Base-by-base conservation (phyloP, 2,888 invertebrate species). In the Macropis europaea region DNA sequence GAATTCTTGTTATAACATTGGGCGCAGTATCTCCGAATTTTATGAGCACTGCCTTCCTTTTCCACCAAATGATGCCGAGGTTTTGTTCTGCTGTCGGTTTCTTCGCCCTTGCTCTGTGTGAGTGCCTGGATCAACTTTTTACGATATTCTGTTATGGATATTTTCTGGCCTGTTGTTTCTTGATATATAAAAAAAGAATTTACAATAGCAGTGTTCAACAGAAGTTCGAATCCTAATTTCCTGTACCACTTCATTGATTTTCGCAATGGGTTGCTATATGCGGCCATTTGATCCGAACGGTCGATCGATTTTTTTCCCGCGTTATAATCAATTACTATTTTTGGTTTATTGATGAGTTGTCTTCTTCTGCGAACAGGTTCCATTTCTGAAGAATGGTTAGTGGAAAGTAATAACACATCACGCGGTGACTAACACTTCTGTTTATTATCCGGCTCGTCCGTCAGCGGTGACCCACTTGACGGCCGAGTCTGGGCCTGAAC, bases 31-130 rank as follows among this genome's bases (percentile, higher is more conserved):
- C 28, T 63, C 40, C 47, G 19, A 54, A 34, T 36, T 48, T 64
- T 64, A 43, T 64, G 64, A 30, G 57, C 64, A 56, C 42, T 64
- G 48, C 56, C 64, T 63, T 63, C 47, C 22, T 63, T 63, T 48
- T 48, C 54, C 30, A 30, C 17, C 34, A 48, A 60, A 30, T 40
- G 38, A n/a, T n/a, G n/a, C n/a, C n/a, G n/a, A n/a, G n/a, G n/a
- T n/a, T n/a, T n/a, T n/a, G n/a, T n/a, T n/a, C 48, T 30, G 28
- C 17, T 42, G 60, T 60, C 42, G 30, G 34, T 32, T 62, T 62
- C 38, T 53, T 42, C 43, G 13, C 43, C 53, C 32, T 42, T 30
- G 24, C 38, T 42, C 43, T 48, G 62, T 17, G 24, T 24, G 43
- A 52, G 53, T 43, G 43, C 24, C 34, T 53, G 32, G 15, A 60